Evolutionary conservation across 1,140 invertebrate species (phyloP), one percentile per base, ranked within the genome.

Genomic region (Diabrotica virgifera): DNA sequence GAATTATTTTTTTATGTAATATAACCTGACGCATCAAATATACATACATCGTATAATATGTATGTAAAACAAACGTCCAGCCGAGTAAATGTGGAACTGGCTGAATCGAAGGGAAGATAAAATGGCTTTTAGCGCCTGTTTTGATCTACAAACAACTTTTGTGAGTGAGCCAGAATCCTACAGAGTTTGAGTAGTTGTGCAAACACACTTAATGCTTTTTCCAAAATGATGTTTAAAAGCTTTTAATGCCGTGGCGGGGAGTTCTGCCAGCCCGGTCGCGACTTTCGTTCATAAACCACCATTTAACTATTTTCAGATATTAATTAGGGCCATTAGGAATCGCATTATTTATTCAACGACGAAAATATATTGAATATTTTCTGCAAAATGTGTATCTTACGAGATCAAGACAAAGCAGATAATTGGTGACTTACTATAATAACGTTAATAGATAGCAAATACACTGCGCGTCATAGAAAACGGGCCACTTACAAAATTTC

Each of bases 201-300:
- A 72, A 72, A 72, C 68, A 72, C 69, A 70, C 66, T 70, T 65
- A 67, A 65, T 63, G 71, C 71, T 66, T 72, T 72, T 72, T 70
- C 66, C 66, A 68, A 72, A 72, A 70, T 72, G 55, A 57, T 36
- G 69, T 69, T 70, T 65, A 72, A 72, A 72, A 68, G 69, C 66
- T 68, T 70, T 72, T 68, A 69, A 66, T 69, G 70, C 60, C 40
- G 8, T 46, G 40, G n/a, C 6, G 40, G 40, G 40, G 40, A 10
- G 40, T n/a, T 10, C 40, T 46, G 8, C 40, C 8, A 10, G 8
- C 8, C n/a, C n/a, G n/a, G 40, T 46, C 40, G 40, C 51, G 65
- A 52, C 36, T 38, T 46, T 40, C 59, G 37, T 51, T 52, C 13
- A n/a, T 52, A 50, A 38, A 6, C 59, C 14, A 60, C 40, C 37